These are phyloP conservation scores for Paralichthys olivaceus DNA, from an alignment of 2,113 vertebrate genomes.

Conservation along the genomic window DNA sequence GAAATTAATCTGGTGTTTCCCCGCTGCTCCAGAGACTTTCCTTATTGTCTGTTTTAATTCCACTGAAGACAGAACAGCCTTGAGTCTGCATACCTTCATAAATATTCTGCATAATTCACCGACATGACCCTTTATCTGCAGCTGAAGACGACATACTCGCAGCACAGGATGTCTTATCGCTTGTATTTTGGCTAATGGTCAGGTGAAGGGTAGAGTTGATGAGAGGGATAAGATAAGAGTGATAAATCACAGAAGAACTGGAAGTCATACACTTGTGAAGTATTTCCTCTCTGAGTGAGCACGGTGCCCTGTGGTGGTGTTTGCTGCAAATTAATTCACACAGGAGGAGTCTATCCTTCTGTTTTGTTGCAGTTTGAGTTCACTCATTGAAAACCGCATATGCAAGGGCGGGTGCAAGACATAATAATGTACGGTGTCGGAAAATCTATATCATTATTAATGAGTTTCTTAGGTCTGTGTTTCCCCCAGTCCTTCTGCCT, in stretches of 20 bases:
- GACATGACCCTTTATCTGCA: slow-evolving; percentile 33
- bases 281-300: slow-evolving; percentile 30
- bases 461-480: slow-evolving; percentile 45
- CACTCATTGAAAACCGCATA: slow-evolving; percentile 27
- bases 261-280: slow-evolving; percentile 16
- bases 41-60: slow-evolving; percentile 37
- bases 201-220: slow-evolving; percentile 42
- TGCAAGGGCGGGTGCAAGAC: slow-evolving; percentile 13
- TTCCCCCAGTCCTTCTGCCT: slow-evolving; percentile 1
- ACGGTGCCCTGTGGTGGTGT: not conserved
- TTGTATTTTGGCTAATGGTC: slow-evolving; percentile 30
- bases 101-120: slow-evolving; percentile 4
- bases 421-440: slow-evolving; percentile 20
- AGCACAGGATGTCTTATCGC: slow-evolving; percentile 31
- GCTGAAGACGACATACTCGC: slow-evolving; percentile 21
- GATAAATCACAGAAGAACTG: slow-evolving; percentile 48
- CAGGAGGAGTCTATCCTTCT: slow-evolving; percentile 8
- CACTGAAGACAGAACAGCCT: slow-evolving; percentile 15
- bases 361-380: slow-evolving; percentile 32
- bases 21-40: not conserved
- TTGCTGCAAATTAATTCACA: slow-evolving; percentile 12
- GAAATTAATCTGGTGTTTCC: slow-evolving; percentile 27
- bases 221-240: slow-evolving; percentile 46
- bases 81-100: slow-evolving; percentile 25
- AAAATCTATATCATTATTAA: slow-evolving; percentile 55